A percentile compares a stretch with the other conserved stretches of the same genome.
Evolutionary conservation across 2,888 invertebrate genomes (phyloP).

Genomic region (Acleris laterana): DNA sequence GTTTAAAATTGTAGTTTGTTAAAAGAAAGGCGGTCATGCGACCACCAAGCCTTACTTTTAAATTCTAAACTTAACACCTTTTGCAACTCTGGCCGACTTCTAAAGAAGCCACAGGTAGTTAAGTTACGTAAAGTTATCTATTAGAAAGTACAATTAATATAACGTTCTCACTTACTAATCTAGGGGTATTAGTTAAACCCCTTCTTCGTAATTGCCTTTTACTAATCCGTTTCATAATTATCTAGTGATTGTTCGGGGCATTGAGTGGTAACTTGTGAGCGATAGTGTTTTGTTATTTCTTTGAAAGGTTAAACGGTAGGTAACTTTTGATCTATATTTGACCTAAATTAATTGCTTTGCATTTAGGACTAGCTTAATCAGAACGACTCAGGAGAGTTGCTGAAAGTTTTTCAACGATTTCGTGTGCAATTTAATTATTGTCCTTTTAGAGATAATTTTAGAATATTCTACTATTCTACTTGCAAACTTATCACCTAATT

Average conservation of each 20-base stretch:
- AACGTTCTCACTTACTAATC: slow-evolving; percentile 52
- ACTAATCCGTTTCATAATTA: slow-evolving; percentile 63
- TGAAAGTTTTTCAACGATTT: no score
- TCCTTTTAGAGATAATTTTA: no score
- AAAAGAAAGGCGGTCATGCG: neutral
- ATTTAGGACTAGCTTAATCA: no score
- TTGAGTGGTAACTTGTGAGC: neutral
- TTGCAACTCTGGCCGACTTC: slow-evolving; percentile 11
- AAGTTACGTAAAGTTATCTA: slow-evolving; percentile 13
- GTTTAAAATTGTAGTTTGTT: neutral
- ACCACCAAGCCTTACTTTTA: neutral
- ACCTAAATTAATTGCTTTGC: no score
- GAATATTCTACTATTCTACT: no score
- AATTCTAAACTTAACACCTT: neutral
- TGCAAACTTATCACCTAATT: no score
- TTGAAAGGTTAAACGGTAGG: neutral
- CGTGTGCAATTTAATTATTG: no score
- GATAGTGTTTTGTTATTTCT: slow-evolving; percentile 9
- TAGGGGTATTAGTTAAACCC: slow-evolving; percentile 52
- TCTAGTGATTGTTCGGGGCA: slow-evolving; percentile 14
- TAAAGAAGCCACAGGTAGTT: slow-evolving; percentile 12
- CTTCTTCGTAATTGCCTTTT: slow-evolving; percentile 58
- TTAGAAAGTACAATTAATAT: slow-evolving; percentile 36
- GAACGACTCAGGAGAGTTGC: no score
- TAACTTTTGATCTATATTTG: neutral